Conservation (phyloP, 2,113 vertebrate genomes). For the Myiopsitta monachus region DNA sequence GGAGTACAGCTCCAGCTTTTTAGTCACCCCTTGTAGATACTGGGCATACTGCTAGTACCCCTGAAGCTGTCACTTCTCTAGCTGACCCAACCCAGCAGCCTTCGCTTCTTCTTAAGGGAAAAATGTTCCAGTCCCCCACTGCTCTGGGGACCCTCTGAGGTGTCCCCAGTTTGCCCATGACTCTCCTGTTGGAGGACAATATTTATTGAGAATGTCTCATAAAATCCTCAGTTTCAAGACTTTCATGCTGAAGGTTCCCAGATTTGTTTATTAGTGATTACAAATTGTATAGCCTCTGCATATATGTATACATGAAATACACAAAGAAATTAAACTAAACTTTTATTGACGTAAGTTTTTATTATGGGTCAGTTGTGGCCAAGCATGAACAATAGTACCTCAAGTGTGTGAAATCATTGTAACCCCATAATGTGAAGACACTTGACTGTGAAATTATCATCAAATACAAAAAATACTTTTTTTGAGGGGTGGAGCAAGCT, state of each 20-base stretch:
- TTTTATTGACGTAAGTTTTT: background rate
- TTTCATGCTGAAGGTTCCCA: background rate
- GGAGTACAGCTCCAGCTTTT: background rate
- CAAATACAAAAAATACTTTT: background rate
- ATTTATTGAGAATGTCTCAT: background rate
- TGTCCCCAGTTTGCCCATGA: background rate
- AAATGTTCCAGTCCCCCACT: background rate
- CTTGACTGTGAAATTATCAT: background rate
- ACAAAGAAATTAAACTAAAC: background rate
- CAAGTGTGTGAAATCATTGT: background rate
- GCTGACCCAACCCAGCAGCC: background rate
- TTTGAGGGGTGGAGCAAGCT: background rate
- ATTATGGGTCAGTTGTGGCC: background rate
- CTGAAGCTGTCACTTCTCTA: background rate
- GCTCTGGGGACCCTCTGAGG: background rate
- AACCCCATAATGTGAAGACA: background rate
- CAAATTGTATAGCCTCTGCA: background rate
- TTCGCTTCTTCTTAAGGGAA: background rate
- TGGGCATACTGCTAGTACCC: background rate
- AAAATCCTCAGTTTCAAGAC: background rate
- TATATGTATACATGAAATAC: background rate
- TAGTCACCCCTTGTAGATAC: background rate
- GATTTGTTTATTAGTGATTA: background rate
- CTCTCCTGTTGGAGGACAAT: background rate
- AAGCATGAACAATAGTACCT: background rate